Base-by-base conservation (phyloP, 2,888 invertebrate genomes). In the Orthosia cruda region DNA sequence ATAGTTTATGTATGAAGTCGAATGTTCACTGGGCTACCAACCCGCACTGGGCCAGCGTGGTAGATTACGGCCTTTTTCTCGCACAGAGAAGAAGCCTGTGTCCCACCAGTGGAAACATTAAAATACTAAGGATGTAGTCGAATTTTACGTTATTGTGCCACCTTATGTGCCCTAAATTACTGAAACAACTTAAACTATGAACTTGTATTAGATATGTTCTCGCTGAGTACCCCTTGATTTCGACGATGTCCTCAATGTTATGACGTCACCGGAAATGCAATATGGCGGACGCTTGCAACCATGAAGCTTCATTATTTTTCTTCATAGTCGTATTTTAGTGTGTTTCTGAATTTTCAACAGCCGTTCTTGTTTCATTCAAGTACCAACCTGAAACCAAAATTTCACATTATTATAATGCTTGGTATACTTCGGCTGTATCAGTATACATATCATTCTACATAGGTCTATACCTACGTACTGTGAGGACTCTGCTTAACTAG, bases 211-310 rank as follows among this genome's bases (percentile, higher is more conserved):
- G 40, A 40, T 20, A n/a, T 26, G 2, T 47, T 70, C 9, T 20
- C 16, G 18, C 7, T 62, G n/a, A 69, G 32, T 47, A 50, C 4
- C 45, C 50, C 50, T 52, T 52, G 47, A 76, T 75, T 52, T 52
- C 15, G 2, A 54, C 1, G 13, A 32, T 3, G 3, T 66, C 4
- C 13, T 13, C 26, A 3, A 15, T 4, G 18, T 13, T 13, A 32
- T 32, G 45, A 63, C 23, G 7, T 57, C 62, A 50, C 23, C n/a
- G 7, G 12, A 58, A 52, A 58, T 63, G 32, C n/a, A 49, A 63
- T 23, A 76, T 76, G 45, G 70, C 23, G 3, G 13, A 47, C 16
- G 50, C 23, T n/a, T 11, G 11, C 40, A 18, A 15, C 32, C 47
- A 55, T 16, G 15, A 73, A 70, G 12, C 32, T 55, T 23, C 47